These are phyloP conservation scores for Heliothis virescens DNA, from an alignment of 1,140 invertebrate genomes.

Conservation along the genomic window DNA sequence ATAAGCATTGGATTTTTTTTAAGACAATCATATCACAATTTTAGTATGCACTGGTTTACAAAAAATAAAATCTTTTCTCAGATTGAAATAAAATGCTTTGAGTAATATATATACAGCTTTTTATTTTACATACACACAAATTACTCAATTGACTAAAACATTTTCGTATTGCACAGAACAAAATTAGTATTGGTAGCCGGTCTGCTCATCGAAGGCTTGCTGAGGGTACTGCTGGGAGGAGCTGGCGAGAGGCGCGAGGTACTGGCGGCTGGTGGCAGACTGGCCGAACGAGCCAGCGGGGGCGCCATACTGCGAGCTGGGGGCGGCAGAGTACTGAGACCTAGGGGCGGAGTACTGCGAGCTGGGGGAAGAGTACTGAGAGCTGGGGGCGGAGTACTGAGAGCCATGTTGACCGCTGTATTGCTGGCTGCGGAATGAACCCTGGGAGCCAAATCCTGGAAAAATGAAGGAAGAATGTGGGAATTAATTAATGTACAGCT, in stretches of 20 bases:
- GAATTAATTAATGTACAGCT: neutral
- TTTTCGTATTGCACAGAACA: constrained; percentile 26
- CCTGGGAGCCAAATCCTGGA: constrained; percentile 45
- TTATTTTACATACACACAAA: constrained; percentile 32
- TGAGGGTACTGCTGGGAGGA: constrained; percentile 70
- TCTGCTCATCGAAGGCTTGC: constrained; percentile 77
- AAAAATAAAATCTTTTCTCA: no score
- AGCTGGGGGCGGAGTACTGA: neutral
- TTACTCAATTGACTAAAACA: constrained; percentile 19
- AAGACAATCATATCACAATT: no score
- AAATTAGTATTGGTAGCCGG: constrained; percentile 76
- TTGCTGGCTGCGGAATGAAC: constrained; percentile 21
- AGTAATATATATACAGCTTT: constrained; percentile 37
- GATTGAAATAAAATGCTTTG: neutral
- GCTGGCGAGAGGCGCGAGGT: constrained; percentile 70
- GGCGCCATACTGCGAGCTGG: constrained; percentile 16
- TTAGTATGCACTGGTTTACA: no score
- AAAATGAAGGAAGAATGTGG: constrained; percentile 1
- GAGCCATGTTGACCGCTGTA: neutral
- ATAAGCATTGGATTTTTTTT: neutral
- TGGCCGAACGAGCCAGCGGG: constrained; percentile 44
- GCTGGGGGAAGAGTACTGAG: neutral
- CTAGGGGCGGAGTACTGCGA: neutral
- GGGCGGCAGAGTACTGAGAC: neutral
- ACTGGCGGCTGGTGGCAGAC: constrained; percentile 68